phyloP scores from a whole-genome alignment of 2,888 invertebrate genomes.

The Notocelia uddmanniana region DNA sequence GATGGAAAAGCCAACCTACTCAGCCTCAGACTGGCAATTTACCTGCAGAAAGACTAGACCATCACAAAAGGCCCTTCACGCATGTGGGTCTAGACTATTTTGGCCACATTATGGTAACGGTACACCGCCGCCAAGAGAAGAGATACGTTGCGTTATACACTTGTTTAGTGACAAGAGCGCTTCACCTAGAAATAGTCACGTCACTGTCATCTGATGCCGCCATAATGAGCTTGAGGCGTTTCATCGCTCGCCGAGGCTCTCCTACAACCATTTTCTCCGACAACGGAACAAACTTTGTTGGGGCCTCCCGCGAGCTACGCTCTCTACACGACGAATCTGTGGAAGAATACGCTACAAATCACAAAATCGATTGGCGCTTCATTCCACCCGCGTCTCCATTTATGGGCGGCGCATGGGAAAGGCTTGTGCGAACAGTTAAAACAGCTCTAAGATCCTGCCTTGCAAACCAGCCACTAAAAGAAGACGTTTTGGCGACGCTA shows the following conservation, averaged over 20 bases:
- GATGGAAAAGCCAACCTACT: no score
- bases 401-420: conserved; percentile 6
- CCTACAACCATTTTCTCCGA: conserved; percentile 15
- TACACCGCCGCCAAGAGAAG: neutral
- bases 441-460: conserved; percentile 7
- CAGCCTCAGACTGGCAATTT: neutral
- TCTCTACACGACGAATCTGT: no score
- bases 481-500: conserved; percentile 12
- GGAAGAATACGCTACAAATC: neutral
- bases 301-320: neutral
- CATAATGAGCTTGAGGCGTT: conserved; percentile 20
- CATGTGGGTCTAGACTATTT: neutral
- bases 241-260: conserved; percentile 23
- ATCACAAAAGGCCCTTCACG: neutral
- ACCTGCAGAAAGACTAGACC: neutral
- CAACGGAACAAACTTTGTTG: conserved; percentile 16
- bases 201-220: neutral
- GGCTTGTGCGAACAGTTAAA: conserved; percentile 14
- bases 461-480: neutral
- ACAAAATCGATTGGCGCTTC: neutral
- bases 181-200: neutral
- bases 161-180: neutral
- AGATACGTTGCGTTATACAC: no score
- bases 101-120: neutral
- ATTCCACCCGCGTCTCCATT: neutral